These are phyloP conservation scores for Heteronetta atricapilla DNA, from an alignment of 2,113 vertebrate genomes.

Conservation along the genomic window DNA sequence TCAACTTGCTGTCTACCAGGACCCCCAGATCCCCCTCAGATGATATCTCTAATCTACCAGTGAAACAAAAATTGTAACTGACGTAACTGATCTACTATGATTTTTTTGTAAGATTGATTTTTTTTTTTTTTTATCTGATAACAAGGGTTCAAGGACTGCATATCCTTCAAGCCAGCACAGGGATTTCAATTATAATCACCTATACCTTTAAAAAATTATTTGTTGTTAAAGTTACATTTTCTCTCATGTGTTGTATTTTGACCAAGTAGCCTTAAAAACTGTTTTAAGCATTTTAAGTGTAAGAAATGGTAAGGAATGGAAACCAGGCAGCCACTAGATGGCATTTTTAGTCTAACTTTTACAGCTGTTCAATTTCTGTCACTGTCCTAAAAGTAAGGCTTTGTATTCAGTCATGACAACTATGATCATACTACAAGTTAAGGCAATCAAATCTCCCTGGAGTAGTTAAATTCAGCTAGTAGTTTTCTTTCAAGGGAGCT, in stretches of 20 bases:
- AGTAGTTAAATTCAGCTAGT: neutral
- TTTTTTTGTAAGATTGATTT: neutral
- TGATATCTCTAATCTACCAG: neutral
- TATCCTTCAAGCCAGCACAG: neutral
- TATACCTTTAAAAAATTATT: neutral
- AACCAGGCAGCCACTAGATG: neutral
- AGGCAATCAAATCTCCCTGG: neutral
- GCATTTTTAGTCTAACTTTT: neutral
- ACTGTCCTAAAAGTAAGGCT: fast-evolving
- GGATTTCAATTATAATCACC: neutral
- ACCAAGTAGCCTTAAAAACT: neutral
- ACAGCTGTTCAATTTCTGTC: neutral
- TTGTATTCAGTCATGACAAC: fast-evolving
- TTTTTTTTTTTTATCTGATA: constrained; percentile 11
- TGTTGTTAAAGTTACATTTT: neutral
- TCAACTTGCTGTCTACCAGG: too few relatives aligned
- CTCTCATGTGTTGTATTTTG: neutral
- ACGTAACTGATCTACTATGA: neutral
- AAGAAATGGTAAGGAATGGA: neutral
- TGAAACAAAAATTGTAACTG: neutral
- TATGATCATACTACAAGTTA: neutral
- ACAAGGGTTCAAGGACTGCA: neutral
- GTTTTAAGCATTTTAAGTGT: neutral
- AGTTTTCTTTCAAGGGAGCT: neutral
- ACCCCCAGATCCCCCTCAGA: too few relatives aligned